Base-by-base conservation (phyloP, 1,140 invertebrate species). In the Bombyx mori region DNA sequence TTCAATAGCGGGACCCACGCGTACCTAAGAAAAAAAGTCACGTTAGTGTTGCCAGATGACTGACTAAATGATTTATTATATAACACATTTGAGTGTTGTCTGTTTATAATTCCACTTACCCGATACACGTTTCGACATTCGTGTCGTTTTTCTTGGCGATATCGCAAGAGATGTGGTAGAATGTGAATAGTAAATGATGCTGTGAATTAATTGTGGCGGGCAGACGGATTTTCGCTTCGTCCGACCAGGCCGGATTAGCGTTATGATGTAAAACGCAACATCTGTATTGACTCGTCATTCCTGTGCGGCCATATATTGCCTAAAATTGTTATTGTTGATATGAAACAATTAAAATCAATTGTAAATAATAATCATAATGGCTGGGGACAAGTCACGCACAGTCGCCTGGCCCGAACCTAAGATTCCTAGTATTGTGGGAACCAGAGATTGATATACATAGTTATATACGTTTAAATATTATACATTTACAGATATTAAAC, bases 81-180 rank as follows among this genome's bases (percentile, higher is more conserved):
- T 35, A 35, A 35, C 26, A 35, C 26, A 35, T 35, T 35, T 35
- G 26, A 35, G 26, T 35, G 26, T 35, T 35, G 4, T 35, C 26
- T 3, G 26, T 35, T 35, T 35, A 35, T 35, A 35, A 35, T 35
- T 35, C 4, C 56, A 60, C 70, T 75, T 71, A 89, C 87, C 97
- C 97, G 56, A 98, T 94, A 63, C 95, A 92, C 57, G 91, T 94
- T 78, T 98, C 96, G 44, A 97, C 91, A 1, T 91, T 90, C 10
- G 91, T 90, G 63, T 95, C 93, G 65, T 93, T 92, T 73, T 94
- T 94, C 78, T 97, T 96, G 55, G 92, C 92, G 64, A 94, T 90
- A 85, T 97, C 95, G 66, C 96, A 96, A 18, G 94, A 95, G 62
- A 97, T 93, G 75, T 98, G 96, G 75, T 94, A 93, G 82, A 98